phyloP scores from a whole-genome alignment of 2,797 vertebrate genomes.

The Alauda arvensis region DNA sequence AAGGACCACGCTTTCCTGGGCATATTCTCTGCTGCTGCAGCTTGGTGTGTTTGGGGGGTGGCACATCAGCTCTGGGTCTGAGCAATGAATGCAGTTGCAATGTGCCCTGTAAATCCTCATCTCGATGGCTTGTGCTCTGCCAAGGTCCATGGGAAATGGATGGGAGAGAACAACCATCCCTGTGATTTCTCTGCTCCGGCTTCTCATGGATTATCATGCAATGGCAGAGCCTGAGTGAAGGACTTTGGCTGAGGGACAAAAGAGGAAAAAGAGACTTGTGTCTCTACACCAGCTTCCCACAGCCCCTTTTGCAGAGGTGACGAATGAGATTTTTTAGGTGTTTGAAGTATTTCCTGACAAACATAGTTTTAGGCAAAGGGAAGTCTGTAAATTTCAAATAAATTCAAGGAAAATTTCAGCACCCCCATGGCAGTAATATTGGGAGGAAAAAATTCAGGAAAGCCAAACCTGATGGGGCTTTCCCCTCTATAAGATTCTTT shows the following conservation, averaged over 20 bases:
- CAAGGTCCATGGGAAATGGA: neutral
- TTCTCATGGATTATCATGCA: rapidly evolving
- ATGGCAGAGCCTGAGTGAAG: neutral
- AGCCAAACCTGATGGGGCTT: neutral
- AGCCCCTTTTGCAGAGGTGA: neutral
- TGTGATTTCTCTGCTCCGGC: neutral
- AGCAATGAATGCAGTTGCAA: neutral
- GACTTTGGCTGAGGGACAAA: neutral
- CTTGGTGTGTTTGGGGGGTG: neutral
- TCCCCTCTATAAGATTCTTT: neutral
- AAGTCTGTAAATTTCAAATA: neutral
- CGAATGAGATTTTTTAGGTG: neutral
- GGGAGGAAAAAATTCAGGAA: neutral
- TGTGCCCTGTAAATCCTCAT: neutral
- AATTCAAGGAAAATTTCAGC: neutral
- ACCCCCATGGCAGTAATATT: rapidly evolving
- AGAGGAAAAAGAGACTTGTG: neutral
- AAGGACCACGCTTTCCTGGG: neutral
- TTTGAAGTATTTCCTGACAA: neutral
- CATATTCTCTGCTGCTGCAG: neutral
- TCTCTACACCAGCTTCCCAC: neutral
- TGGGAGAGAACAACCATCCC: neutral
- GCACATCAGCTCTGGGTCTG: neutral
- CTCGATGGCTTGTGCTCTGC: neutral
- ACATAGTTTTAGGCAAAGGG: neutral